Evolutionary conservation across 2,888 invertebrate species (phyloP).

Genomic region (Thysanoteuthis rhombus): DNA sequence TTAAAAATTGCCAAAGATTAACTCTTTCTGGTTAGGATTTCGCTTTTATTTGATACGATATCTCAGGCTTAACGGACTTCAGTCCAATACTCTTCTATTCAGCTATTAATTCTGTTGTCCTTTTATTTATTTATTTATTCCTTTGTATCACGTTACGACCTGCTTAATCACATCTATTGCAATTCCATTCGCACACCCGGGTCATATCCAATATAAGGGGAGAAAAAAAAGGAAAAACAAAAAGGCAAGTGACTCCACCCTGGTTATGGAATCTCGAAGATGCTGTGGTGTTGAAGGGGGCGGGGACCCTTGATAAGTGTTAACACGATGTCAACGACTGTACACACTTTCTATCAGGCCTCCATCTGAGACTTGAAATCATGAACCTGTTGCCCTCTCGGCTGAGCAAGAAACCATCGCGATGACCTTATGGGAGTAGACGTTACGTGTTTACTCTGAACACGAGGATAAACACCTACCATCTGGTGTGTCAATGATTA

Average conservation of each 20-base stretch:
- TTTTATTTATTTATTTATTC: neutral
- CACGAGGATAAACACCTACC: neutral
- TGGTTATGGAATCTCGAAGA: neutral
- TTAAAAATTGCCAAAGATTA: no score
- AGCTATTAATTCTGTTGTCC: neutral
- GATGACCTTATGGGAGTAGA: neutral
- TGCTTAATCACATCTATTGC: neutral
- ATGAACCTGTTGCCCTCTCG: neutral
- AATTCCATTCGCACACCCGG: neutral
- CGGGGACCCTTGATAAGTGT: neutral
- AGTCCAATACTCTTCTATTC: neutral
- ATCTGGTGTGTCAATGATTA: neutral
- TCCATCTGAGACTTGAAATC: neutral
- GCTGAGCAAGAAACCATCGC: neutral
- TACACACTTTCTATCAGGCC: neutral
- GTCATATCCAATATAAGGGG: neutral
- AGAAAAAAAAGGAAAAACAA: neutral
- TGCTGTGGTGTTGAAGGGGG: neutral
- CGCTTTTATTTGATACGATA: neutral
- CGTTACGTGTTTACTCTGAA: neutral
- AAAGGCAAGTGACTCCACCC: neutral
- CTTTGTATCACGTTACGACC: conserved; percentile 12
- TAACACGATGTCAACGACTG: neutral
- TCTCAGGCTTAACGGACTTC: neutral
- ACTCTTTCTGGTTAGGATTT: neutral